Percentiles rank a stretch among this genome's conserved stretches.
Conservation (phyloP, 2,888 invertebrate species). For the Orthonevra nobilis region DNA sequence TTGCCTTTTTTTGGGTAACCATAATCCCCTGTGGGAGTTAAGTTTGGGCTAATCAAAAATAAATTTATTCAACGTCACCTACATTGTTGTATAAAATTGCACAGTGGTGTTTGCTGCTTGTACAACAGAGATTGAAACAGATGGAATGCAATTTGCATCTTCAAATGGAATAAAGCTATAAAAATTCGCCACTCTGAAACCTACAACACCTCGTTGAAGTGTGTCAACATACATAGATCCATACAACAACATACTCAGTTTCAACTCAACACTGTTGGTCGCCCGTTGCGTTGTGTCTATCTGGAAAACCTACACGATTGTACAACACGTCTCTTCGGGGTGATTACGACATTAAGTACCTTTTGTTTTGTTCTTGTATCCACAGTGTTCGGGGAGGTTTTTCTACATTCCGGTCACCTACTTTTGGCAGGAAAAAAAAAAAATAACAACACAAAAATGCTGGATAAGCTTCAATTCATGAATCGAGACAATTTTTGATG, state of each 20-base stretch:
- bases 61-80: conserved; percentile 7
- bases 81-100: neutral
- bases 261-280: conserved; percentile 11
- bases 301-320: neutral
- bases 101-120: neutral
- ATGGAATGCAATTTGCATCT: conserved; percentile 14
- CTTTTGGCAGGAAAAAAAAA: neutral
- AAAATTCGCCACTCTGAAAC: neutral
- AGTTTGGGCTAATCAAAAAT: conserved; percentile 15
- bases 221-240: too few species aligned
- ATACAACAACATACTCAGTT: too few species aligned
- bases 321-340: neutral
- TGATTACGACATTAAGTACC: conserved; percentile 9
- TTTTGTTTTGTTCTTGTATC: conserved; percentile 7
- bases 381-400: conserved; percentile 3
- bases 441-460: too few species aligned
- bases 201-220: neutral
- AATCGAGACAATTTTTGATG: too few species aligned
- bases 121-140: conserved; percentile 9
- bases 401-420: conserved; percentile 13
- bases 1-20: conserved; percentile 1
- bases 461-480: too few species aligned
- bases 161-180: neutral
- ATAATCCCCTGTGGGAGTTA: neutral
- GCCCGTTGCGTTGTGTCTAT: neutral